A percentile compares a stretch with the other conserved stretches of the same genome.
phyloP scores from a whole-genome alignment of 2,888 invertebrate species.

The Sphaerophoria taeniata region DNA sequence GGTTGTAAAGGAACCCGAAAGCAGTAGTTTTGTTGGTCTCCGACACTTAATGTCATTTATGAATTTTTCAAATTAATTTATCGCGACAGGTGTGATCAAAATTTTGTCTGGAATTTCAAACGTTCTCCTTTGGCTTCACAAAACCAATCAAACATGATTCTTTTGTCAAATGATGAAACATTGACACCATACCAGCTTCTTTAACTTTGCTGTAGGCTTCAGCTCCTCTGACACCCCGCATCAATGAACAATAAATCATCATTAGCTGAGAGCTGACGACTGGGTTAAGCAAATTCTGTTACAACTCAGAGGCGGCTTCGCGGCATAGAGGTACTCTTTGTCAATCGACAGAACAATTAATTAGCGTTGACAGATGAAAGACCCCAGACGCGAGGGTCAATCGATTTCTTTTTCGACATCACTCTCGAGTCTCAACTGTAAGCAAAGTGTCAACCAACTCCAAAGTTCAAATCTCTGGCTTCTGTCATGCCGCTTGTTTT shows the following conservation, averaged over 20 bases:
- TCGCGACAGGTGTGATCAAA: constrained; percentile 69
- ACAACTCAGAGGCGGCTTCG: constrained; percentile 19
- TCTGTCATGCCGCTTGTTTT: background rate
- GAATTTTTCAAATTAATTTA: constrained; percentile 68
- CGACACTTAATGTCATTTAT: constrained; percentile 40
- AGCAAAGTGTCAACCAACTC: constrained; percentile 31
- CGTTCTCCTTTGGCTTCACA: constrained; percentile 1
- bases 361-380: constrained; percentile 71
- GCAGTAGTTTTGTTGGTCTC: background rate
- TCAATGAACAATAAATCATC: constrained; percentile 67
- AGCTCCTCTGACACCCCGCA: constrained; percentile 17
- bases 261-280: constrained; percentile 60
- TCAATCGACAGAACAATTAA: constrained; percentile 70
- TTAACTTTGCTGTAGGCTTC: background rate
- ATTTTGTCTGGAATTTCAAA: constrained; percentile 62
- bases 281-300: background rate
- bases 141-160: constrained; percentile 46
- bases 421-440: background rate
- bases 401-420: constrained; percentile 51
- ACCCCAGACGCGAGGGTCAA: constrained; percentile 49
- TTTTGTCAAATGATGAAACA: constrained; percentile 49
- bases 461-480: constrained; percentile 53
- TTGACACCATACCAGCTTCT: constrained; percentile 40
- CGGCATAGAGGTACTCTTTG: constrained; percentile 51
- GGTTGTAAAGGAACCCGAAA: background rate